Percentiles rank a stretch among this genome's conserved stretches.
phyloP scores from a whole-genome alignment of 2,797 vertebrate species.

The Bradypodion pumilum region DNA sequence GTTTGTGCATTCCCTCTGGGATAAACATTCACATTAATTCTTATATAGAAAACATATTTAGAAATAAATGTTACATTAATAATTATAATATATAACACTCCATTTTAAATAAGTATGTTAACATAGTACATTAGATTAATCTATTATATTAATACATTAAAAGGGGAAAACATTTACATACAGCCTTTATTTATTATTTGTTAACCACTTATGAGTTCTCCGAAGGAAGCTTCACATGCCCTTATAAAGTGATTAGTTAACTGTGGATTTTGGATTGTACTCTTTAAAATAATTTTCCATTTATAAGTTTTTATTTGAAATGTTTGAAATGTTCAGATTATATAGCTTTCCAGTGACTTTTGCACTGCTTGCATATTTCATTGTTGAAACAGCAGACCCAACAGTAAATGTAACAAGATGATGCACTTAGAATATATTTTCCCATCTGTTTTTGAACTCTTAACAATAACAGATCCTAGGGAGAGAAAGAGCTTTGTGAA shows the following conservation, averaged over 20 bases:
- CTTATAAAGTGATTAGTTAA: background rate
- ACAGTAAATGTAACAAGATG: slow-evolving; percentile 62
- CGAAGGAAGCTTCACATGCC: slow-evolving; percentile 5
- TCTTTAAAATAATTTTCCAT: slow-evolving; percentile 31
- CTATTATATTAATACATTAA: no score
- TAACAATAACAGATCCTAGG: slow-evolving; percentile 48
- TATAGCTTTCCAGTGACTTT: slow-evolving; percentile 50
- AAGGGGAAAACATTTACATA: slow-evolving; percentile 25
- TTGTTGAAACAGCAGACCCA: slow-evolving; percentile 40
- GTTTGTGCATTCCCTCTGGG: background rate
- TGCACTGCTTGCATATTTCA: slow-evolving; percentile 33
- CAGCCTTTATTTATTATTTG: slow-evolving; percentile 34
- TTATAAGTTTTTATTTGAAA: slow-evolving; percentile 45
- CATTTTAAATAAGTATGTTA: slow-evolving; percentile 23
- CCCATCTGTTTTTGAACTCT: slow-evolving; percentile 61
- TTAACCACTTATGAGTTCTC: slow-evolving; percentile 1
- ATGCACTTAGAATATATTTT: slow-evolving; percentile 62
- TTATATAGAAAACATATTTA: slow-evolving; percentile 3
- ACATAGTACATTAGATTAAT: background rate
- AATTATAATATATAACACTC: background rate
- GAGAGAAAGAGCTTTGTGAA: slow-evolving; percentile 59
- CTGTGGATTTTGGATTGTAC: background rate
- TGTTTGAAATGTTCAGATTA: slow-evolving; percentile 50
- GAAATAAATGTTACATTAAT: slow-evolving; percentile 14
- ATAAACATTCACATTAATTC: background rate